Base-by-base conservation (phyloP, 1,140 invertebrate genomes). In the Drosophila santomea region DNA sequence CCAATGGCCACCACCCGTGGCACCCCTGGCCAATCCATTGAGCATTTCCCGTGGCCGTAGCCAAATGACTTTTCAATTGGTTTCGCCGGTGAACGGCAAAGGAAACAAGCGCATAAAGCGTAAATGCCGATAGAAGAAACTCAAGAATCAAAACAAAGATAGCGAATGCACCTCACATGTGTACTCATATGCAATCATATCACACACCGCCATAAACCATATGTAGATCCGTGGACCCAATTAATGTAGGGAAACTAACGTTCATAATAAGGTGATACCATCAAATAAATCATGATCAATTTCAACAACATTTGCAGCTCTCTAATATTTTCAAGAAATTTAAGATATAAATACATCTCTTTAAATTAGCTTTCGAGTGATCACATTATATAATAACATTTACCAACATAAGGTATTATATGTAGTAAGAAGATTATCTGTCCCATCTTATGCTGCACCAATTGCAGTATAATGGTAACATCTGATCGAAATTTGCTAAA, bases 31-130 rank as follows among this genome's bases (percentile, higher is more conserved):
- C 62, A 78, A 58, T 52, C 64, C 62, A 78, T 69, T 59, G 48
- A 69, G 50, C 72, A 69, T 52, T 77, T 69, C 20, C 54, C 67
- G 43, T 20, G 2, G 50, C 25, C 51, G 43, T 57, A 71, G 59
- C 80, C 83, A 86, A 86, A 86, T 86, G 72, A 79, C 71, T 86
- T 86, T 88, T 86, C 82, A 86, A 86, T 86, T 86, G 82, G 74
- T 69, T 66, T 69, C 44, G 77, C 84, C 83, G 83, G 79, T 79
- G 76, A 85, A 73, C 60, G 64, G 58, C 58, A 81, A 82, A 73
- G 71, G 55, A 76, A 81, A 74, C 78, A 56, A 57, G 73, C 55
- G 67, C 51, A 63, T 83, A 86, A 86, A 86, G 71, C 84, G 76
- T 76, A 88, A 89, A 69, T 73, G 83, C 71, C 50, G 84, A 69